A percentile compares a stretch with the other conserved stretches of the same genome.
Conservation (phyloP, 2,888 invertebrate genomes). For the Cantharis lateralis region DNA sequence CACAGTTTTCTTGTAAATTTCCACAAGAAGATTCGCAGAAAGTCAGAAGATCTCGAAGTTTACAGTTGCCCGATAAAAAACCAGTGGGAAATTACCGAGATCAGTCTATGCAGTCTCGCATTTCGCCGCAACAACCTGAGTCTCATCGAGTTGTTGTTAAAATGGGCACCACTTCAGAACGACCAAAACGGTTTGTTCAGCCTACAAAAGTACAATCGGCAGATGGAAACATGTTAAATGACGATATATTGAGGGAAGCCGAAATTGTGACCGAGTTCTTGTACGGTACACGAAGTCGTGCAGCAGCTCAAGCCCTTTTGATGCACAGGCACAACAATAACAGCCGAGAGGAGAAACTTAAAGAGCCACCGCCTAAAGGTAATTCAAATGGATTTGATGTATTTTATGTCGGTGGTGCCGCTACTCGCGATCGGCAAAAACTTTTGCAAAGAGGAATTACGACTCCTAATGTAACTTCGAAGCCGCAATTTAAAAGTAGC, state of each 20-base stretch:
- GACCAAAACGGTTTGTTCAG: conserved; percentile 38
- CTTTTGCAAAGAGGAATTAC: conserved; percentile 58
- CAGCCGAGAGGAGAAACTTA: conserved; percentile 42
- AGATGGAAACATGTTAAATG: conserved; percentile 48
- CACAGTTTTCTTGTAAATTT: conserved; percentile 31
- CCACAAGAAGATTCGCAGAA: conserved; percentile 46
- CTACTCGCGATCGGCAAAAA: conserved; percentile 51
- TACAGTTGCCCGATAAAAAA: conserved; percentile 65
- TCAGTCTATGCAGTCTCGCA: conserved; percentile 41
- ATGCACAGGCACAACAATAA: conserved; percentile 53
- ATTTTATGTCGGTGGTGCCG: conserved; percentile 49
- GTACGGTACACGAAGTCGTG: conserved; percentile 60
- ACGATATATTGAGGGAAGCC: conserved; percentile 60
- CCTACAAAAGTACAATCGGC: conserved; percentile 29
- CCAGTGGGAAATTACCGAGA: conserved; percentile 24
- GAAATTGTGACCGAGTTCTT: conserved; percentile 63
- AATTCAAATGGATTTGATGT: conserved; percentile 47
- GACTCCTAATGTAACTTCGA: conserved; percentile 51
- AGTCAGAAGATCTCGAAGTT: conserved; percentile 62
- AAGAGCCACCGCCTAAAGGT: conserved; percentile 40
- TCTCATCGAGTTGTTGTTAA: conserved; percentile 54
- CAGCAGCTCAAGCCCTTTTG: conserved; percentile 58
- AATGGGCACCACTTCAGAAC: conserved; percentile 45
- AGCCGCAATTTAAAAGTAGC: conserved; percentile 39
- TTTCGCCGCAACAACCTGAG: conserved; percentile 52